phyloP scores from a whole-genome alignment of 2,797 vertebrate genomes.

The Gadopsis marmoratus region DNA sequence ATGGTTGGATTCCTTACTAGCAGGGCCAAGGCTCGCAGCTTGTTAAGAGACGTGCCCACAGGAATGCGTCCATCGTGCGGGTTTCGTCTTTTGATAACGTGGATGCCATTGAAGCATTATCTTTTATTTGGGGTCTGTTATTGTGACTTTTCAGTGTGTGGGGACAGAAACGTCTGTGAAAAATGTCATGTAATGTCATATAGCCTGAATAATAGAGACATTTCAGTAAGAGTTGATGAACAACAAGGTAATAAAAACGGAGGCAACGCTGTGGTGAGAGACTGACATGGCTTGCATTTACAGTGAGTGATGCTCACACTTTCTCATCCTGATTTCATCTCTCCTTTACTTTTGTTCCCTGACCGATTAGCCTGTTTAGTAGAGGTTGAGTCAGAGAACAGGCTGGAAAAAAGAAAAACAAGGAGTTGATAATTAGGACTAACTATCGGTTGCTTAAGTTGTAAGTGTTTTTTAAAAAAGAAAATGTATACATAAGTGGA shows the following conservation, averaged over 20 bases:
- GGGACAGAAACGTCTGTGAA: neutral
- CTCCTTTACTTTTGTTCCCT: neutral
- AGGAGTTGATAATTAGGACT: neutral
- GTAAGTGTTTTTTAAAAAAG: neutral
- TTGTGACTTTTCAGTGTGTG: neutral
- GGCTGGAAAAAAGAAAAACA: neutral
- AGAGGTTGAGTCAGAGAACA: neutral
- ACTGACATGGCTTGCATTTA: constrained; percentile 1
- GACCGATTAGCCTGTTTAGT: neutral
- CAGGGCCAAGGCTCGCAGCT: constrained; percentile 28
- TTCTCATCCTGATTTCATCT: neutral
- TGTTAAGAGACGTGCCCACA: constrained; percentile 32
- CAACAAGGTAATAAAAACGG: neutral
- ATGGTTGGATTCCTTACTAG: constrained; percentile 26
- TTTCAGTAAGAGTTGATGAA: neutral
- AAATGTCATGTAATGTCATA: neutral
- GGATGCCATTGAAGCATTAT: constrained; percentile 15
- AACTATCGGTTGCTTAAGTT: neutral
- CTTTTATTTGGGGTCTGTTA: constrained; percentile 16
- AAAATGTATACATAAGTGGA: neutral
- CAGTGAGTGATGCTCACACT: neutral
- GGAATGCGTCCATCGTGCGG: constrained; percentile 24
- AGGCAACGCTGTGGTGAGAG: neutral
- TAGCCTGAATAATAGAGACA: neutral
- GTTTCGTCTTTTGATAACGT: constrained; percentile 33